Conservation (phyloP, 2,888 invertebrate genomes). For the Petrolisthes manimaculis region DNA sequence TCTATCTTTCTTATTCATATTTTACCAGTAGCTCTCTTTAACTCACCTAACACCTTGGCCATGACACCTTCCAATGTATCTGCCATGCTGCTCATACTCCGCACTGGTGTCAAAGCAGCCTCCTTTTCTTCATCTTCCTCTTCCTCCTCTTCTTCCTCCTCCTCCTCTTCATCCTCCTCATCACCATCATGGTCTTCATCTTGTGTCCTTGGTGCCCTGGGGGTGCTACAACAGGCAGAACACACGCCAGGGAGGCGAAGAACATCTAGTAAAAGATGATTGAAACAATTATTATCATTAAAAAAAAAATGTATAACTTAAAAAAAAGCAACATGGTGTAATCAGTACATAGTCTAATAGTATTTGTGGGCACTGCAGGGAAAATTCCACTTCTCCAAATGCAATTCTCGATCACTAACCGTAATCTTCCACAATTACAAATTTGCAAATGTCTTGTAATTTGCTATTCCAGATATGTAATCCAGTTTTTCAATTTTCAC, state of each 20-base stretch:
- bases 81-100: conserved; percentile 42
- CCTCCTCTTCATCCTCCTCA: conserved; percentile 47
- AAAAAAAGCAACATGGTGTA: no score
- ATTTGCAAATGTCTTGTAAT: no score
- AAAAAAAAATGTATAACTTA: no score
- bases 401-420: no score
- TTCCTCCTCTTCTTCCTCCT: conserved; percentile 38
- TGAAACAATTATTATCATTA: background rate
- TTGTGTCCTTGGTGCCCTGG: conserved; percentile 11
- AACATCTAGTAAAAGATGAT: background rate
- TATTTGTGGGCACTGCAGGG: no score
- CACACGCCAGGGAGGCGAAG: background rate
- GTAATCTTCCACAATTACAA: no score
- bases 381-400: no score
- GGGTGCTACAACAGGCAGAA: conserved; percentile 20
- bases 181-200: conserved; percentile 59
- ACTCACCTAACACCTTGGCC: conserved; percentile 48
- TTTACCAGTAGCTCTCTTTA: no score
- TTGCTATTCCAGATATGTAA: no score
- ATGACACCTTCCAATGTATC: conserved; percentile 51
- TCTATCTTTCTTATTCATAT: no score
- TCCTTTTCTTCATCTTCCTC: conserved; percentile 28
- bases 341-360: no score
- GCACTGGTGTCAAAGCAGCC: background rate
- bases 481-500: no score